Percentiles rank a stretch among this genome's conserved stretches.
These are phyloP conservation scores for Ophthalmolycus amberensis DNA, from an alignment of 2,113 vertebrate genomes.

Conservation along the genomic window DNA sequence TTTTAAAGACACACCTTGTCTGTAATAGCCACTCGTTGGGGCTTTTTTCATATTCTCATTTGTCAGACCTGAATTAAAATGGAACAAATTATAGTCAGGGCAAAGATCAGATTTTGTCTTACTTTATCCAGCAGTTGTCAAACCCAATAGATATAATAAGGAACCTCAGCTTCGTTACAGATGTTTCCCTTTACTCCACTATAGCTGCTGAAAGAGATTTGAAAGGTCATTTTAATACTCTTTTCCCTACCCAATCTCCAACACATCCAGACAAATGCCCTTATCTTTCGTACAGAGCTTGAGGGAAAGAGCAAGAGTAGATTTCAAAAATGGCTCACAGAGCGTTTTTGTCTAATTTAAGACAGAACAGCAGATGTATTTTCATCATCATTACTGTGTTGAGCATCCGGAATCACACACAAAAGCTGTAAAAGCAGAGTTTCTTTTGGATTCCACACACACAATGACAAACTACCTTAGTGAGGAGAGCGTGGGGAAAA, in stretches of 20 bases:
- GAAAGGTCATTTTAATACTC: slow-evolving; percentile 72
- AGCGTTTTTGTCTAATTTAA: slow-evolving; percentile 53
- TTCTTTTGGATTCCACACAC: slow-evolving; percentile 22
- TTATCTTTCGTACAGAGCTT: slow-evolving; percentile 85
- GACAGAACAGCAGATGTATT: slow-evolving; percentile 42
- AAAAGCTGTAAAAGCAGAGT: slow-evolving; percentile 34
- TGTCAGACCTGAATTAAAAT: slow-evolving; percentile 71
- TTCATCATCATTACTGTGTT: slow-evolving; percentile 49
- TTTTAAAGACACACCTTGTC: slow-evolving; percentile 31
- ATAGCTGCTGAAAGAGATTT: slow-evolving; percentile 56
- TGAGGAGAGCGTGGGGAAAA: slow-evolving; percentile 12
- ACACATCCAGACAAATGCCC: slow-evolving; percentile 60
- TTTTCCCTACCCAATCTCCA: slow-evolving; percentile 43
- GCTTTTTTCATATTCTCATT: slow-evolving; percentile 61
- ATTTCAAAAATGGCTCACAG: slow-evolving; percentile 34
- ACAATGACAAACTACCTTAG: slow-evolving; percentile 45
- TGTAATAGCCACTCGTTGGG: slow-evolving; percentile 52
- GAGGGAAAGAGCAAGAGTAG: slow-evolving; percentile 66
- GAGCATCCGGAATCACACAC: slow-evolving; percentile 33
- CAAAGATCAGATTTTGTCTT: slow-evolving; percentile 76
- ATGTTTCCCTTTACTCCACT: slow-evolving; percentile 50
- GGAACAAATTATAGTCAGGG: slow-evolving; percentile 68
- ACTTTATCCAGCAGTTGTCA: slow-evolving; percentile 61
- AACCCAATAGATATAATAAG: slow-evolving; percentile 57
- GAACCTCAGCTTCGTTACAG: slow-evolving; percentile 23